Evolutionary conservation across 2,797 vertebrate genomes (phyloP).

Genomic region (Paguma larvata): DNA sequence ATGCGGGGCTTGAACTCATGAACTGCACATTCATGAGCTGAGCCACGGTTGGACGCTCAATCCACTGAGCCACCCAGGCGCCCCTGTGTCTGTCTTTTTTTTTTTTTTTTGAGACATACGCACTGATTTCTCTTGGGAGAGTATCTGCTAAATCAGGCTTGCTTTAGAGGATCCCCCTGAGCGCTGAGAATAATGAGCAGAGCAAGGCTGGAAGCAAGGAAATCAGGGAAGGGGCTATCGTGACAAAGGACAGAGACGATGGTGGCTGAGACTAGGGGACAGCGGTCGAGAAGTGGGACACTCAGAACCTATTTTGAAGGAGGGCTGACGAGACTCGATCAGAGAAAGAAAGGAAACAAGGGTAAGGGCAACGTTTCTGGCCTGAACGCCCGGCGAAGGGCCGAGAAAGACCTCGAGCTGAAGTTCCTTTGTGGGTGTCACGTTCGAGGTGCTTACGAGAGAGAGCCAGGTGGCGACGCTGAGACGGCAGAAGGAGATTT

Average conservation of each 20-base stretch:
- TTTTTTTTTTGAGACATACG: not conserved
- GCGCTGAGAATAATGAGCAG: not conserved
- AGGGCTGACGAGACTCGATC: not conserved
- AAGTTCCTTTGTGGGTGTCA: not conserved
- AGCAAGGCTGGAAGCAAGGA: not conserved
- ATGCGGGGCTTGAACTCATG: too few relatives aligned
- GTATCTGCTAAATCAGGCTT: not conserved
- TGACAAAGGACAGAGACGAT: not conserved
- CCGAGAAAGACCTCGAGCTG: not conserved
- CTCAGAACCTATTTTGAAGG: constrained; percentile 6
- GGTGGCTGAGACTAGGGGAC: not conserved
- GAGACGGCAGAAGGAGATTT: not conserved
- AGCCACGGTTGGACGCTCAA: too few relatives aligned
- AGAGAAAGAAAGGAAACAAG: not conserved
- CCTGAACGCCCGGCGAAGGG: not conserved
- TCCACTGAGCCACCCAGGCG: too few relatives aligned
- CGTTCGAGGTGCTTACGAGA: not conserved
- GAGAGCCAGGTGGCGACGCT: too few relatives aligned
- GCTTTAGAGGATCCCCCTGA: not conserved
- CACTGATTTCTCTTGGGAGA: not conserved
- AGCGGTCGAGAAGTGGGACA: not conserved
- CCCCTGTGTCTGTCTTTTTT: not conserved
- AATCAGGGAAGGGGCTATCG: not conserved
- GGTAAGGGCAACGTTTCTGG: not conserved
- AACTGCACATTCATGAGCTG: too few relatives aligned